phyloP scores from a whole-genome alignment of 2,797 vertebrate species.

The Myiothlypis chrysogaster region DNA sequence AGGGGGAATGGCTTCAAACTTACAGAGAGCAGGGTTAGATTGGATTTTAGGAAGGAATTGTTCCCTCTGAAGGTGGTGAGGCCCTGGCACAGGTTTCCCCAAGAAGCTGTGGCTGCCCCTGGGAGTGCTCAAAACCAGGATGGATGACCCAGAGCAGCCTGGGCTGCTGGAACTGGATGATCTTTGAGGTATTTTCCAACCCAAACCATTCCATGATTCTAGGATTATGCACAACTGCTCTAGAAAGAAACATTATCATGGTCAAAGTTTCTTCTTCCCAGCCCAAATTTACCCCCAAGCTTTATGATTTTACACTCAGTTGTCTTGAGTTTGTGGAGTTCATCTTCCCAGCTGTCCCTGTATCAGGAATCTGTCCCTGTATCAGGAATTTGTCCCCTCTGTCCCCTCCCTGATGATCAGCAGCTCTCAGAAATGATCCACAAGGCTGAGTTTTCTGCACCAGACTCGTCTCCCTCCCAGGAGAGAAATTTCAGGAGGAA shows the following conservation, averaged over 20 bases:
- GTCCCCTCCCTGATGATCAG: not conserved
- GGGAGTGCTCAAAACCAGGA: not conserved
- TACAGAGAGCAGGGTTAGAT: not conserved
- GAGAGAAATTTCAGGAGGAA: not conserved
- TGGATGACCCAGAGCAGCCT: not conserved
- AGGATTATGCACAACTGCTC: not conserved
- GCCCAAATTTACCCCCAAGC: rapidly evolving
- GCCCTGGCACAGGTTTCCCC: not conserved
- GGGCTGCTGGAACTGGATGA: not conserved
- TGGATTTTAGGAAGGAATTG: not conserved
- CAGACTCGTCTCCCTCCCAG: not conserved
- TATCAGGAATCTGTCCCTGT: not conserved
- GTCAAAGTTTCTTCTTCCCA: not conserved
- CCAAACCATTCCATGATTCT: not conserved
- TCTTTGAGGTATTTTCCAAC: not conserved
- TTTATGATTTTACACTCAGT: not conserved
- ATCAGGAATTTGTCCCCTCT: not conserved
- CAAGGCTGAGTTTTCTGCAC: not conserved
- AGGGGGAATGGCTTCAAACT: not conserved
- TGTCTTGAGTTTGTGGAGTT: not conserved
- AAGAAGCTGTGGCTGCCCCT: not conserved
- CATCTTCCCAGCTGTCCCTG: not conserved
- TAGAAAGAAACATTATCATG: not conserved
- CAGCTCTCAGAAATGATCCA: not conserved
- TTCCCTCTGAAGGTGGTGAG: not conserved